Base-by-base conservation (phyloP, 1,140 invertebrate genomes). In the Monomorium pharaonis region DNA sequence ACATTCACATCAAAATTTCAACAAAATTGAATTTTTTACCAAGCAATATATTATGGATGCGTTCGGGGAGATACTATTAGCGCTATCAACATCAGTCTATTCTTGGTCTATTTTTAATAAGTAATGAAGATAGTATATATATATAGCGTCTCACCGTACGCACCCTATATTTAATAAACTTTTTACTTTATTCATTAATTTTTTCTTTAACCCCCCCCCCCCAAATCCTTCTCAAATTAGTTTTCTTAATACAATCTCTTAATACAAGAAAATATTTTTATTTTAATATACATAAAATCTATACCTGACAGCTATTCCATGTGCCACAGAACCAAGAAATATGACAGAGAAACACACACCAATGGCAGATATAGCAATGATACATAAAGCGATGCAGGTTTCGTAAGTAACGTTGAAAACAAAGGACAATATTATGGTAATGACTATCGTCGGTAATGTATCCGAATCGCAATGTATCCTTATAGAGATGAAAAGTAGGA, bases 251-350 rank as follows among this genome's bases (percentile, higher is more conserved):
- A 37, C 37, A 6, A 5, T 37, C 37, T 37, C 37, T 16, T 76
- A 49, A 74, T 33, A 51, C 65, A 42, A 33, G 63, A 27, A 42
- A 80, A 88, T 18, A 80, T 24, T 49, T 78, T 24, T 54, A 72
- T 37, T 51, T 75, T 33, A 21, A 67, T 30, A 54, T 58, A 56
- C 54, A 47, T 86, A 85, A 85, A 21, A 77, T 92, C 12, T 51
- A 90, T 94, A 96, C 96, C 95, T 96, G 12, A 96, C 92, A 12
- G 95, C 91, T 33, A 96, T 90, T 91, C 95, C 96, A 87, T 96
- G 95, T 42, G 95, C 94, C 3, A 96, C 94, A 27, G 96, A 96
- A 84, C 96, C 96, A 62, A 95, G 95, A 77, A 96, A 95, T 80
- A 96, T 92, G 33, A 97, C 92, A 4, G 94, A 94, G 63, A 94